These are phyloP conservation scores for Sminthurides bifidus DNA, from an alignment of 1,140 invertebrate species.

Conservation along the genomic window DNA sequence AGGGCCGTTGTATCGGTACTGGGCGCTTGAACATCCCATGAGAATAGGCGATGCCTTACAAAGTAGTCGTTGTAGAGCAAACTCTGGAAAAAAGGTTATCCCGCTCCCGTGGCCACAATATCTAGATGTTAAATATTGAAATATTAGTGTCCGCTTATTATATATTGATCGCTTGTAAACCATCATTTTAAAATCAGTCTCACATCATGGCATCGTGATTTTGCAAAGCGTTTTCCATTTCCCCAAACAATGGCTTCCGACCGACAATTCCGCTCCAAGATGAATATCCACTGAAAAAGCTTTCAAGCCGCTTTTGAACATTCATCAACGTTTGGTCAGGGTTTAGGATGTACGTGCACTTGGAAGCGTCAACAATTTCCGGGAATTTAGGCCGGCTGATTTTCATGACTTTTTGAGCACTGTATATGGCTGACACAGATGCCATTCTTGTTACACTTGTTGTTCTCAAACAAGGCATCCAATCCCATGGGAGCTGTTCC, in stretches of 20 bases:
- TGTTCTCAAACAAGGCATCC: conserved; percentile 10
- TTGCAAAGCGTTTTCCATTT: conserved; percentile 19
- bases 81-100: conserved; percentile 18
- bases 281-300: conserved; percentile 13
- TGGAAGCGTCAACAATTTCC: conserved; percentile 6
- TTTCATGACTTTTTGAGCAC: conserved; percentile 1
- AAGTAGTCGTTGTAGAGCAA: conserved; percentile 19
- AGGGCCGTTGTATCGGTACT: conserved; percentile 14
- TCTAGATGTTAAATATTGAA: conserved; percentile 9
- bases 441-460: conserved; percentile 27
- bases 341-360: conserved; percentile 23
- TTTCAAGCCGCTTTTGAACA: conserved; percentile 21
- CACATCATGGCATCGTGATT: conserved; percentile 25
- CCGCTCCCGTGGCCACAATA: conserved; percentile 31
- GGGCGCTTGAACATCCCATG: conserved; percentile 31
- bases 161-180: not conserved
- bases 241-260: conserved; percentile 4
- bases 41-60: conserved; percentile 22
- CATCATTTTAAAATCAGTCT: not conserved
- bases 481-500: conserved; percentile 28
- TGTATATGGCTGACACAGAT: conserved; percentile 18
- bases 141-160: not conserved
- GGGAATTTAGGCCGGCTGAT: not conserved
- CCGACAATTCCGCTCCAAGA: conserved; percentile 22
- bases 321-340: conserved; percentile 22